These are phyloP conservation scores for Trogon melanurus DNA, from an alignment of 2,113 vertebrate genomes.

Conservation along the genomic window DNA sequence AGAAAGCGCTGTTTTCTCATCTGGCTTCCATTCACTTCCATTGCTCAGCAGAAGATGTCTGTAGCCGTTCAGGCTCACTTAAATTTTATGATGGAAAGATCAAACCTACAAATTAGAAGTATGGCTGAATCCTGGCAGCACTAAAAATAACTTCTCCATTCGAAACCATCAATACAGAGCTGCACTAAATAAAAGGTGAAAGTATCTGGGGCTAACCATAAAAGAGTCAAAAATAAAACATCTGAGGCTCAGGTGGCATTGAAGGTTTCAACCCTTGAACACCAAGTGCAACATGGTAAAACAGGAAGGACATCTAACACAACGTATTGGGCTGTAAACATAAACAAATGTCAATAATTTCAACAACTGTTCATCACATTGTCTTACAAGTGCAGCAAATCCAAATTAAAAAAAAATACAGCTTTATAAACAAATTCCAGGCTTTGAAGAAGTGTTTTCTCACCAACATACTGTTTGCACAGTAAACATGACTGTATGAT, in stretches of 20 bases:
- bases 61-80: neutral
- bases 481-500: conserved; percentile 89
- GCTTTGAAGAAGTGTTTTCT: conserved; percentile 63
- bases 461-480: conserved; percentile 91
- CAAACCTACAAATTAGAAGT: neutral
- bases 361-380: neutral
- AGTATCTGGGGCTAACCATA: neutral
- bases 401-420: neutral
- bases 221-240: neutral
- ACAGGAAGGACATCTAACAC: neutral
- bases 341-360: neutral
- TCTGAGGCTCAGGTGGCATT: neutral
- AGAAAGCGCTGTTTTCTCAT: neutral
- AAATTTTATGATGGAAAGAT: neutral
- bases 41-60: neutral
- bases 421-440: neutral
- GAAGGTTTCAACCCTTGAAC: neutral
- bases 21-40: neutral
- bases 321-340: neutral
- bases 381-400: neutral
- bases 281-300: neutral
- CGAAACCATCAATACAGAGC: neutral
- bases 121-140: neutral
- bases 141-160: neutral
- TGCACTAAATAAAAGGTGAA: neutral